These are phyloP conservation scores for Stenotaenia linearis DNA, from an alignment of 2,888 invertebrate species.

Conservation along the genomic window DNA sequence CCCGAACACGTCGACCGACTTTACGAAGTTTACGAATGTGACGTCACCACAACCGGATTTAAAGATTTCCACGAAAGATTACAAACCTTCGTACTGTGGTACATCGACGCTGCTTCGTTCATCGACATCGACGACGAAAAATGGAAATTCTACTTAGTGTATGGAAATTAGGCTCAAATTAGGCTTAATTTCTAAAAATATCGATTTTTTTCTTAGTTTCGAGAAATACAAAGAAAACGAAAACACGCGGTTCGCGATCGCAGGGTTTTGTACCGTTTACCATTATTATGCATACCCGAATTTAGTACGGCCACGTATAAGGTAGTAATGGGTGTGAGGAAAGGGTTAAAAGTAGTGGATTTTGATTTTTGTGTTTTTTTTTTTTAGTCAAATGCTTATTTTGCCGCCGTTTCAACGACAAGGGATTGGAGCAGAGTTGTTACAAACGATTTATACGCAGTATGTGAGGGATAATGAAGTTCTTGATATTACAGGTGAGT, in stretches of 20 bases:
- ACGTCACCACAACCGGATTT: slow-evolving; percentile 64
- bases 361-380: too few species aligned
- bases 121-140: slow-evolving; percentile 87
- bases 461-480: slow-evolving; percentile 55
- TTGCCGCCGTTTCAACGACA: slow-evolving; percentile 84
- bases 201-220: slow-evolving; percentile 42
- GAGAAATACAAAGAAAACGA: slow-evolving; percentile 49
- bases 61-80: slow-evolving; percentile 71
- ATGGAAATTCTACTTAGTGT: slow-evolving; percentile 70
- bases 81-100: slow-evolving; percentile 90
- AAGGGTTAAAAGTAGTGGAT: not conserved
- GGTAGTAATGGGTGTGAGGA: slow-evolving; percentile 41
- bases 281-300: slow-evolving; percentile 90
- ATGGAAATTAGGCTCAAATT: too few species aligned
- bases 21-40: slow-evolving; percentile 69
- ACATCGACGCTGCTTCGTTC: slow-evolving; percentile 91
- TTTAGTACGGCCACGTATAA: slow-evolving; percentile 76
- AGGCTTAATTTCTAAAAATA: not conserved
- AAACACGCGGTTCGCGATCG: slow-evolving; percentile 62
- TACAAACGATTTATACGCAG: slow-evolving; percentile 58
- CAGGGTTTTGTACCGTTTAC: slow-evolving; percentile 87
- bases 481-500: slow-evolving; percentile 65
- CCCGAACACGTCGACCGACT: slow-evolving; percentile 40
- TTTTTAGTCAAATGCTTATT: slow-evolving; percentile 83
- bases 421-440: slow-evolving; percentile 75